These are phyloP conservation scores for Geotrypetes seraphini DNA, from an alignment of 2,797 vertebrate species.

Conservation along the genomic window DNA sequence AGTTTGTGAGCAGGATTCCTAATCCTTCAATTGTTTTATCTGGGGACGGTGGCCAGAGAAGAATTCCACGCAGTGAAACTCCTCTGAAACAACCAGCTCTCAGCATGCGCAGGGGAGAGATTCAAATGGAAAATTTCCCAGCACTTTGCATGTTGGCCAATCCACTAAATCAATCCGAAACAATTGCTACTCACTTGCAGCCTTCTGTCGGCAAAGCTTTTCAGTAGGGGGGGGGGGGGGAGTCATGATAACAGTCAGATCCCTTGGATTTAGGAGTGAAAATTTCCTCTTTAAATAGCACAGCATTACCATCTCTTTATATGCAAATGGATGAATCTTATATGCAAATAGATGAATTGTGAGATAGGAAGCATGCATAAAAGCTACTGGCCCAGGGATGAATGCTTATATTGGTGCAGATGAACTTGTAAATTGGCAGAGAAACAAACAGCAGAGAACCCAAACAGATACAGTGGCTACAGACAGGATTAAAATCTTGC, in stretches of 20 bases:
- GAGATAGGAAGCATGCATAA: conserved; percentile 28
- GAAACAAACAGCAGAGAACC: too few species aligned
- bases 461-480: too few species aligned
- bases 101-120: background rate
- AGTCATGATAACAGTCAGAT: conserved; percentile 11
- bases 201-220: conserved; percentile 15
- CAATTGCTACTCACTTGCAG: conserved; percentile 21
- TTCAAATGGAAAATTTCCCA: conserved; percentile 26
- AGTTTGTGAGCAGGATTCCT: too few species aligned
- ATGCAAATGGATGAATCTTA: conserved; percentile 32
- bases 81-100: too few species aligned
- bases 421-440: conserved; percentile 27
- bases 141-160: background rate
- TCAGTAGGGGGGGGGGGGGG: conserved; percentile 21
- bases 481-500: too few species aligned
- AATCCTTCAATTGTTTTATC: too few species aligned
- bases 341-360: conserved; percentile 28
- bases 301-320: conserved; percentile 23
- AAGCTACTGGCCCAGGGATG: too few species aligned
- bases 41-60: too few species aligned
- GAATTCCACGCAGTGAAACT: too few species aligned
- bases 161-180: conserved; percentile 2
- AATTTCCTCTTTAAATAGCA: conserved; percentile 26
- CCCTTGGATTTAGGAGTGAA: conserved; percentile 12
- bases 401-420: conserved; percentile 36